Percentiles rank a stretch among this genome's conserved stretches.
Evolutionary conservation across 2,113 vertebrate species (phyloP).

Genomic region (Lichenostomus cassidix): DNA sequence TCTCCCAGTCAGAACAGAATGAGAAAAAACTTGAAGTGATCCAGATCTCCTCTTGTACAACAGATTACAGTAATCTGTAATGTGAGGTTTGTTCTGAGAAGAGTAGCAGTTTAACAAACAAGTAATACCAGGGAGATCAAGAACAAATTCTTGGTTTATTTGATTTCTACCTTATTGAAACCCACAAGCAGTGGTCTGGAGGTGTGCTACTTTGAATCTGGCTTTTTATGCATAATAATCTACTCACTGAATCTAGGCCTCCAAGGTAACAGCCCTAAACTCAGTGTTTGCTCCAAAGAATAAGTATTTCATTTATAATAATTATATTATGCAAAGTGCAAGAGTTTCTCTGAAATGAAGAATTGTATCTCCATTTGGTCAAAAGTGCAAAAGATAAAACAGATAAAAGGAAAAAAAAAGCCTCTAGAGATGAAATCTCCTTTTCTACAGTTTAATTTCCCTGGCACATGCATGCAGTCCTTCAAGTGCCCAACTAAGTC

Average conservation of each 20-base stretch:
- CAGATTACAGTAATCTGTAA: neutral
- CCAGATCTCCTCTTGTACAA: neutral
- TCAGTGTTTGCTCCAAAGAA: neutral
- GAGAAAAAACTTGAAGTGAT: neutral
- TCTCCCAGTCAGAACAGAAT: neutral
- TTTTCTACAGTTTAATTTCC: neutral
- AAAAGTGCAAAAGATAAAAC: neutral
- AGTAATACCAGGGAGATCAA: neutral
- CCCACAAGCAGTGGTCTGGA: neutral
- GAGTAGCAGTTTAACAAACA: neutral
- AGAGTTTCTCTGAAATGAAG: neutral
- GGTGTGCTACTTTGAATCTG: neutral
- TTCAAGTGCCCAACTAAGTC: neutral
- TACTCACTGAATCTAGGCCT: neutral
- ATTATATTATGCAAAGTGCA: neutral
- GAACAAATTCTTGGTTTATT: neutral
- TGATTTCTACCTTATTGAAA: neutral
- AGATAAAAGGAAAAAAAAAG: neutral
- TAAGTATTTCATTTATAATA: neutral
- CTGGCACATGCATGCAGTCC: fast-evolving
- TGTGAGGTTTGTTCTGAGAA: neutral
- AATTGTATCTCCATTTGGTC: neutral
- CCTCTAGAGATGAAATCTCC: neutral
- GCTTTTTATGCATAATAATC: neutral
- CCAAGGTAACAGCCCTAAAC: neutral